A percentile compares a stretch with the other conserved stretches of the same genome.
Evolutionary conservation across 1,140 invertebrate genomes (phyloP).

Genomic region (Doryteuthis pealeii): DNA sequence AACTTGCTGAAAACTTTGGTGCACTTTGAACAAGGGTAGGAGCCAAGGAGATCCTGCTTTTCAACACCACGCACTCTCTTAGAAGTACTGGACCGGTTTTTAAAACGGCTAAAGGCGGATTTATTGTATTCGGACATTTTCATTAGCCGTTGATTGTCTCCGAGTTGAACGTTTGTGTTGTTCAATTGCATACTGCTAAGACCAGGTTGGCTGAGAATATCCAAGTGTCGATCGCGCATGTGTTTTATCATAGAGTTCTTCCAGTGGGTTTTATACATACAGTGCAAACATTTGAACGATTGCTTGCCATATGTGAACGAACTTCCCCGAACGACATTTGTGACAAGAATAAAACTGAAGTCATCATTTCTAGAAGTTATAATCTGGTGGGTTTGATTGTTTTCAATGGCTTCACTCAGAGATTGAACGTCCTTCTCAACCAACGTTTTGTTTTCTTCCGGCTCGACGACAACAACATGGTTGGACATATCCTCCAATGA

Average conservation of each 20-base stretch:
- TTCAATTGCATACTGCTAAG: constrained; percentile 28
- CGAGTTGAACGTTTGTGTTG: constrained; percentile 2
- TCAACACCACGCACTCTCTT: constrained; percentile 34
- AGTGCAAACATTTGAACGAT: constrained; percentile 48
- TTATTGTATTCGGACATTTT: constrained; percentile 41
- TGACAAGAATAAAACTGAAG: constrained; percentile 45
- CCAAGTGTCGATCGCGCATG: constrained; percentile 39
- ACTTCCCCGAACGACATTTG: constrained; percentile 25
- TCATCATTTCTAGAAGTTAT: constrained; percentile 21
- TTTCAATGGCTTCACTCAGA: neutral
- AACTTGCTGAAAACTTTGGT: constrained; percentile 49
- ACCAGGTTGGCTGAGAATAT: constrained; percentile 23
- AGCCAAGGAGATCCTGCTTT: constrained; percentile 47
- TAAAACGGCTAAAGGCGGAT: constrained; percentile 3
- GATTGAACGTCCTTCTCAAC: neutral
- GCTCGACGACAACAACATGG: neutral
- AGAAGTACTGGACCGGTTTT: constrained; percentile 18
- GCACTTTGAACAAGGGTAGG: constrained; percentile 44
- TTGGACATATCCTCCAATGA: constrained; percentile 5
- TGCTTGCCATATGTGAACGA: constrained; percentile 30
- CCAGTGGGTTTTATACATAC: constrained; percentile 38
- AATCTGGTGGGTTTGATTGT: neutral
- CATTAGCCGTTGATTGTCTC: constrained; percentile 29
- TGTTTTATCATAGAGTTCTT: constrained; percentile 41
- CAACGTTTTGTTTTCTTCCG: neutral